Evolutionary conservation across 37 sponge, comb jelly and placozoan species (phyloP).

Genomic region (Eunapius fragilis): DNA sequence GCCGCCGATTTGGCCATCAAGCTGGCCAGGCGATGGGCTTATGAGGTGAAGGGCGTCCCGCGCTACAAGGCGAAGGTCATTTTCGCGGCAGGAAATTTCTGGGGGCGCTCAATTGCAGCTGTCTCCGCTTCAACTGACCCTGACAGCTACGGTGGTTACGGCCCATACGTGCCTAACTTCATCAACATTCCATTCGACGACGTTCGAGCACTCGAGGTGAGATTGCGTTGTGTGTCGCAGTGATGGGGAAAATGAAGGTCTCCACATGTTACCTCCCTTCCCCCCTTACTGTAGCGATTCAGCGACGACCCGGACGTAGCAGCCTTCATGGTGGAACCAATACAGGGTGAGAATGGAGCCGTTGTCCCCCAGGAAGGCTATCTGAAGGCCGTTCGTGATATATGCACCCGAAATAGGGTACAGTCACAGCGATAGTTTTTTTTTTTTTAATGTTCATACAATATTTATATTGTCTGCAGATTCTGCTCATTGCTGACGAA

Average conservation of each 20-base stretch:
- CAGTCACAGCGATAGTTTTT: neutral
- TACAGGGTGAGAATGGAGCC: constrained; percentile 98
- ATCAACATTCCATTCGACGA: constrained; percentile 79
- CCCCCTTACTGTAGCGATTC: constrained; percentile 50
- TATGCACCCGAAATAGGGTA: constrained; percentile 89
- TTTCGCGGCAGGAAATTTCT: constrained; percentile 87
- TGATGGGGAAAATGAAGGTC: too few species aligned
- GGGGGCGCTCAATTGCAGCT: constrained; percentile 90
- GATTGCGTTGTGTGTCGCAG: neutral
- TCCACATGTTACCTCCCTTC: too few species aligned
- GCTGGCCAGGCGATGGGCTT: constrained; percentile 94
- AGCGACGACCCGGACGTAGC: constrained; percentile 70
- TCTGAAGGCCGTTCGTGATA: constrained; percentile 66
- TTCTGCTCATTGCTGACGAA: constrained; percentile 87
- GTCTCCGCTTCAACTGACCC: constrained; percentile 92
- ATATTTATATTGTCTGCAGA: constrained; percentile 16
- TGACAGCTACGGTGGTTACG: constrained; percentile 76
- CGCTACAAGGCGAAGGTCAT: constrained; percentile 84
- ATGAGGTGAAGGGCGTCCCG: constrained; percentile 95
- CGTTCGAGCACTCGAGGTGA: constrained; percentile 82
- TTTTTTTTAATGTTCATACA: neutral
- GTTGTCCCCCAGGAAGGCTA: constrained; percentile 91
- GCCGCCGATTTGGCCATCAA: constrained; percentile 93
- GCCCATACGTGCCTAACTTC: constrained; percentile 90
- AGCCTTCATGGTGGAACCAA: constrained; percentile 94